A percentile compares a stretch with the other conserved stretches of the same genome.
These are phyloP conservation scores for Ptilorrhoa leucosticta DNA, from an alignment of 2,113 vertebrate genomes.

Conservation along the genomic window DNA sequence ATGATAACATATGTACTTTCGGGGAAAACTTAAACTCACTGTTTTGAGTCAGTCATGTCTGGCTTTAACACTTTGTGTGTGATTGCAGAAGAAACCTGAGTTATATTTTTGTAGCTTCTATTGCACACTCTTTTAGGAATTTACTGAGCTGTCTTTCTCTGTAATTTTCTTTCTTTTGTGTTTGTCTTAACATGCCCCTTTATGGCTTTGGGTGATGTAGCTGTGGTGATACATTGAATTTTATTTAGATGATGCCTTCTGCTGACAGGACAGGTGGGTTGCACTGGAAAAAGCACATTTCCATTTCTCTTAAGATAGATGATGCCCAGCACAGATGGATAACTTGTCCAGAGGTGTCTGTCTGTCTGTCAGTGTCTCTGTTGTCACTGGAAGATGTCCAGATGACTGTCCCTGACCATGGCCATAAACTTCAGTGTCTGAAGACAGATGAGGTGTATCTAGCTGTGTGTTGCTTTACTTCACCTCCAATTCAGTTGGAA, in stretches of 20 bases:
- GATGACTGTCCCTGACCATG: not conserved
- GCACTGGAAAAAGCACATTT: not conserved
- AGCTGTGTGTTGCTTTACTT: not conserved
- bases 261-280: not conserved
- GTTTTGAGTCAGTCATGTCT: not conserved
- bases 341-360: not conserved
- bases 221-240: not conserved
- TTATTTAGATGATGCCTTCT: not conserved
- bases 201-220: not conserved
- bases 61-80: not conserved
- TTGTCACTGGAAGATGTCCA: not conserved
- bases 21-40: not conserved
- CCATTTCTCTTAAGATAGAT: not conserved
- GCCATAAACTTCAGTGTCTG: not conserved
- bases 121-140: fast-evolving
- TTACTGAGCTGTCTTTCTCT: not conserved
- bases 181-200: not conserved
- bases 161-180: not conserved
- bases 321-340: not conserved
- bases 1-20: not conserved
- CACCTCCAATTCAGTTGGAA: not conserved
- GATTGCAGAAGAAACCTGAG: not conserved
- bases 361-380: not conserved
- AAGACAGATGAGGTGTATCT: not conserved
- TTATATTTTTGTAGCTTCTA: not conserved